Conservation (phyloP, 2,888 invertebrate genomes). For the Hirtodrosophila duncani region DNA sequence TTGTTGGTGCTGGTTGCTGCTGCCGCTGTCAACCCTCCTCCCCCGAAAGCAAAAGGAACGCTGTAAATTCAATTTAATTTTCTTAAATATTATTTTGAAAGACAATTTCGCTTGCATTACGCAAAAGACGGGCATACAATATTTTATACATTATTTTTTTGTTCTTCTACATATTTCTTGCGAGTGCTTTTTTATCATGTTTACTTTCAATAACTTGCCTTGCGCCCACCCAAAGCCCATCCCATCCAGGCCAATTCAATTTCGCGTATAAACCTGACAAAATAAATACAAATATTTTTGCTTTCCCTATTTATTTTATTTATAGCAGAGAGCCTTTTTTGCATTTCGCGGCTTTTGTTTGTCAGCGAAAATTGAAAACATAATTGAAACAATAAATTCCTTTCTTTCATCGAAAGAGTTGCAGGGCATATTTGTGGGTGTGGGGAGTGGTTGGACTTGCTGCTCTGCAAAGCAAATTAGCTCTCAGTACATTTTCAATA, state of each 20-base stretch:
- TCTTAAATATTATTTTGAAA: constrained; percentile 74
- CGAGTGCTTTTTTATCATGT: constrained; percentile 64
- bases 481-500: constrained; percentile 33
- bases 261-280: constrained; percentile 61
- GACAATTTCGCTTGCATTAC: constrained; percentile 70
- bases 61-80: constrained; percentile 71
- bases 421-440: constrained; percentile 1
- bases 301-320: constrained; percentile 69
- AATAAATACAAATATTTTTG: constrained; percentile 43
- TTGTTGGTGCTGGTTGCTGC: constrained; percentile 3
- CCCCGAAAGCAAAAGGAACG: constrained; percentile 24
- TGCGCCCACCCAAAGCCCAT: too few species aligned
- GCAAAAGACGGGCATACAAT: constrained; percentile 47
- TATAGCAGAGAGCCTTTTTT: constrained; percentile 64
- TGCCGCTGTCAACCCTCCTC: constrained; percentile 8
- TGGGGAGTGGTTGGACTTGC: constrained; percentile 7
- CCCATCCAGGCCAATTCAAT: constrained; percentile 39
- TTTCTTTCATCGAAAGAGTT: constrained; percentile 48
- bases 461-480: constrained; percentile 9
- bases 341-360: constrained; percentile 60
- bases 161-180: constrained; percentile 36
- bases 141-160: constrained; percentile 43
- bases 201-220: constrained; percentile 69
- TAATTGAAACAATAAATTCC: constrained; percentile 73
- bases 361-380: constrained; percentile 72